These are phyloP conservation scores for Galagoides demidoff DNA, from an alignment of 2,797 vertebrate genomes.

Conservation along the genomic window DNA sequence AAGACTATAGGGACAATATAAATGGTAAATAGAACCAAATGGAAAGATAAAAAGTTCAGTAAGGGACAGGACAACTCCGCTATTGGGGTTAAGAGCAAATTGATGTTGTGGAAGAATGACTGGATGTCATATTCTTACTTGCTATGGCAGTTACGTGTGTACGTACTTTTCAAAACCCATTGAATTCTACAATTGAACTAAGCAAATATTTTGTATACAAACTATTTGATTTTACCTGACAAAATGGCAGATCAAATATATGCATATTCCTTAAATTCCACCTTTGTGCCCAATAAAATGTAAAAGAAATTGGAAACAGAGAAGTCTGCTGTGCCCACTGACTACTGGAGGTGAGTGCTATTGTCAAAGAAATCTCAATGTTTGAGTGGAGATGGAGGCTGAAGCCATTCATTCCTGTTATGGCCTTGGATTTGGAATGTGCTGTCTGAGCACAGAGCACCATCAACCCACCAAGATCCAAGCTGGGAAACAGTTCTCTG, in stretches of 20 bases:
- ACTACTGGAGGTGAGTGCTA: not conserved
- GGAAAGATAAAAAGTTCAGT: not conserved
- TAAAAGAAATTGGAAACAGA: not conserved
- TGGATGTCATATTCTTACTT: not conserved
- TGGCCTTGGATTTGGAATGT: not conserved
- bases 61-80: not conserved
- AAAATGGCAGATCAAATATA: not conserved
- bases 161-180: not conserved
- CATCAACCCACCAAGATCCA: not conserved
- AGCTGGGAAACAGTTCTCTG: not conserved
- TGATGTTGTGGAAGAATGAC: not conserved
- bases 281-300: not conserved
- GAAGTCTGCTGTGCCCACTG: not conserved
- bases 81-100: not conserved
- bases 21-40: not conserved
- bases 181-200: not conserved
- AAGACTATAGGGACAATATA: not conserved
- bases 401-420: not conserved
- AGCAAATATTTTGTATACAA: not conserved
- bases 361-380: not conserved
- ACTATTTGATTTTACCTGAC: not conserved
- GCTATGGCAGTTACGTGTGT: not conserved
- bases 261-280: not conserved
- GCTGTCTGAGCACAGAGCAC: not conserved
- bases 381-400: not conserved